Evolutionary conservation across 2,888 invertebrate species (phyloP), one percentile per base, ranked within the genome.

Genomic region (Meliscaeva auricollis): DNA sequence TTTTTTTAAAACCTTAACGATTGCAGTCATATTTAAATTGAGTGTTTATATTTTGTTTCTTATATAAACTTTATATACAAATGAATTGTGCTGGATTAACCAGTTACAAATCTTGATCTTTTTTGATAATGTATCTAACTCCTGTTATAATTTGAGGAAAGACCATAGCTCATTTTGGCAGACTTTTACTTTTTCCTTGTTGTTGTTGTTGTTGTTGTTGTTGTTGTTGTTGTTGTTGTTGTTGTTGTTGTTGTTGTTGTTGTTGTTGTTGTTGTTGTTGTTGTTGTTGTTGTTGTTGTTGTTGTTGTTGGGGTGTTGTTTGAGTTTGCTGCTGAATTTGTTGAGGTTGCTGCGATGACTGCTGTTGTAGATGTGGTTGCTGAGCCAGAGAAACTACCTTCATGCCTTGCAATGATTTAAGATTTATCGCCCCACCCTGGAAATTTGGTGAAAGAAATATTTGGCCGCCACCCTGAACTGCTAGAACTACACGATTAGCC

Each of bases 361-460:
- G 87, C 41, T 87, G 87, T 35, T 88, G 87, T 88, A 92, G 91
- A 84, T 91, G 91, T 70, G 91, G 81, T 87, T 92, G 92, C 87
- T 92, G 92, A 73, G 92, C 91, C 75, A 94, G 90, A 1, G 94
- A 94, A 82, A 94, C 94, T 73, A 94, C 94, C 90, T 94, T 94
- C 74, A 95, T 93, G 9, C 94, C 94, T 90, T 94, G 94, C 81
- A 94, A 89, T 9, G 94, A 93, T 89, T 95, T 95, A 17, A 95
- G 93, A 89, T 94, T 94, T 75, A 94, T 92, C 30, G 94, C 93
- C 3, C 93, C 93, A 22, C 94, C 94, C 90, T 94, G 94, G 89
- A 94, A 94, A 41, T 93, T 94, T 8, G 94, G 93, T n/a, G 94
- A 94, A 73, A 95, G 90, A 74, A 94, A 91, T 87, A 95, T 94